Base-by-base conservation (phyloP, 2,797 vertebrate genomes). In the Odontamblyopus rebecca region DNA sequence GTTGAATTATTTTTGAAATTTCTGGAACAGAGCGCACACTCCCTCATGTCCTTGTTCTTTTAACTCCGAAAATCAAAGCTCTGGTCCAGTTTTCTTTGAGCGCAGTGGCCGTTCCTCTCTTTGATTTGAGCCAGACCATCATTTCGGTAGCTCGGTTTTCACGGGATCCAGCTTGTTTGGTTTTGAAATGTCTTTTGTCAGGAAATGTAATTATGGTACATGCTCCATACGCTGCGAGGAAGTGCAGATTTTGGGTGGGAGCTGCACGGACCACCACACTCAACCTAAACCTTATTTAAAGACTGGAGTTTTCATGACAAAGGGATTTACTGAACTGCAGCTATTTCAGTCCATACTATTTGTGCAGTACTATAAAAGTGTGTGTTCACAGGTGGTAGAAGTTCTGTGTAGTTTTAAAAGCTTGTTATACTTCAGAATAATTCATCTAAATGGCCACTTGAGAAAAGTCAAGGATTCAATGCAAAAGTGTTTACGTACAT, bases 141-240 rank as follows among this genome's bases (percentile, higher is more conserved):
- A 50, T 50, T 50, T 29, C 18, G 18, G 9, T 16, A 66, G 29
- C 41, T 50, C 29, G 27, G 63, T 50, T 3, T 50, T 29, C 41
- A 27, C 41, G 26, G 44, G 41, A 50, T 50, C 41, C n/a, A 29
- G 8, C 30, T 66, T 66, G 63, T 66, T 66, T 66, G 50, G 41
- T 66, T 66, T 66, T 30, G 41, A 50, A 66, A 66, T 66, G 63
- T 15, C 44, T 66, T 65, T 64, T 48, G 63, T 65, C 63, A 23
- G 41, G 63, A 65, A 63, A 65, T 48, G 63, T 48, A 65, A 66
- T 66, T 66, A 27, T 50, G 63, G 41, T 16, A 18, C 15, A 57
- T 5, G 12, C 12, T 64, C 62, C 62, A 15, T 26, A 44, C 12
- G 63, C 6, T 18, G 63, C 12, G 41, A 66, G 44, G 41, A 66